These are phyloP conservation scores for Limanda limanda DNA, from an alignment of 2,113 vertebrate genomes.

Conservation along the genomic window DNA sequence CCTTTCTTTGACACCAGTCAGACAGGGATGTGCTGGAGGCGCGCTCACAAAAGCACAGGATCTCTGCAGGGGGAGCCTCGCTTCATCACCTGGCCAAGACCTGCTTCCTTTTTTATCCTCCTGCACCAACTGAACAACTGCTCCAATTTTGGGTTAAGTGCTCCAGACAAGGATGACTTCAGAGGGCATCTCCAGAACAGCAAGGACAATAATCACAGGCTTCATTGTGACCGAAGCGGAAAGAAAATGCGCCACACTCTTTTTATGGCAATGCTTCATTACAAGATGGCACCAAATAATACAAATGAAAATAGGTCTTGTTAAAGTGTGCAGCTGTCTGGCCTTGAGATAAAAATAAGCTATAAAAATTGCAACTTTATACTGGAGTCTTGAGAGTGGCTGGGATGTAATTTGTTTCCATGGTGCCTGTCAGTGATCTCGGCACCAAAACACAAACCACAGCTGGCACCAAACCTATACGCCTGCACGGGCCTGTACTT, in stretches of 20 bases:
- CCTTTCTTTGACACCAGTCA: conserved; percentile 43
- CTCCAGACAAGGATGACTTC: conserved; percentile 53
- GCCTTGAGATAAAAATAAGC: conserved; percentile 51
- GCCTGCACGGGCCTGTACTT: conserved; percentile 11
- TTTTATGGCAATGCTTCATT: conserved; percentile 40
- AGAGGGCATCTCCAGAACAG: conserved; percentile 36
- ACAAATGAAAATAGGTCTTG: conserved; percentile 49
- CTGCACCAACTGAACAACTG: conserved; percentile 50
- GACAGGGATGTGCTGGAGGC: conserved; percentile 17
- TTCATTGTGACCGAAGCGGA: conserved; percentile 36
- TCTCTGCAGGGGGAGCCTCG: conserved; percentile 45
- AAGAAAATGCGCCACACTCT: conserved; percentile 31
- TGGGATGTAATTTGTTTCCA: conserved; percentile 15
- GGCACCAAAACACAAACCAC: conserved; percentile 55
- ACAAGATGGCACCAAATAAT: conserved; percentile 44
- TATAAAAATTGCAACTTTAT: conserved; percentile 32
- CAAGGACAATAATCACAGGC: conserved; percentile 59
- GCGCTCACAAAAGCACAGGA: conserved; percentile 26
- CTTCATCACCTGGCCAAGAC: conserved; percentile 57
- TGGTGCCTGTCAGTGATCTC: conserved; percentile 12
- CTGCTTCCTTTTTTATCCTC: conserved; percentile 73
- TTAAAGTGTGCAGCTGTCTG: conserved; percentile 44
- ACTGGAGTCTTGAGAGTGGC: conserved; percentile 9
- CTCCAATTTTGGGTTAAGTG: conserved; percentile 60
- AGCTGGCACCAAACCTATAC: conserved; percentile 32